Percentiles rank a stretch among this genome's conserved stretches.
Evolutionary conservation across 2,888 invertebrate genomes (phyloP).

Genomic region (Anaspis maculata): DNA sequence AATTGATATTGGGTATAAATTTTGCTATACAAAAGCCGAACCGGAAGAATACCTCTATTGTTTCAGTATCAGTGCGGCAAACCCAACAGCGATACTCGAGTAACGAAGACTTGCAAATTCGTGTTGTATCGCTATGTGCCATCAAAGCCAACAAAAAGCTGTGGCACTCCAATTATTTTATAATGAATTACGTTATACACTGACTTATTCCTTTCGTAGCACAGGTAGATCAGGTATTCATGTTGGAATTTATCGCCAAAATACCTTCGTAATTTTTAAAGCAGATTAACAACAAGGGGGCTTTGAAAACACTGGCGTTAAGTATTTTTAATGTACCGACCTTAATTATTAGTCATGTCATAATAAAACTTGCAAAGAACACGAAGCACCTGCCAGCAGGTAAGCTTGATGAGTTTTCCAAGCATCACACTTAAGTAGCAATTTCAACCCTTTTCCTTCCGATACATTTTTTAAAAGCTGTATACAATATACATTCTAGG

Average conservation of each 20-base stretch:
- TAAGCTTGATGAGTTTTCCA: too few relatives aligned
- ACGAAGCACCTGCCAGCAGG: too few relatives aligned
- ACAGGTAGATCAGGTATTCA: not conserved
- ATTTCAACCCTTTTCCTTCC: too few relatives aligned
- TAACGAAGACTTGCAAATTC: slow-evolving; percentile 21
- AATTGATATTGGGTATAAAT: slow-evolving; percentile 9
- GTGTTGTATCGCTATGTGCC: slow-evolving; percentile 31
- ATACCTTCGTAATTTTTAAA: not conserved
- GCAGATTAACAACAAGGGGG: not conserved
- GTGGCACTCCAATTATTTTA: slow-evolving; percentile 31
- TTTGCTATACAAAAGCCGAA: slow-evolving; percentile 6
- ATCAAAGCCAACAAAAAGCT: slow-evolving; percentile 32
- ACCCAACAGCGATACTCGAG: slow-evolving; percentile 5
- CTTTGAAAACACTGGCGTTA: not conserved
- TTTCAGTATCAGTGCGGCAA: slow-evolving; percentile 8
- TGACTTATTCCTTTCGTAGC: slow-evolving; percentile 12
- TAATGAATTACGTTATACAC: slow-evolving; percentile 26
- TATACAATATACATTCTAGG: too few relatives aligned
- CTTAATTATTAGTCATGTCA: too few relatives aligned
- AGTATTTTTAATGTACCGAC: too few relatives aligned
- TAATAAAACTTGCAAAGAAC: too few relatives aligned
- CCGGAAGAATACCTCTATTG: slow-evolving; percentile 8
- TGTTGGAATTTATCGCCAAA: not conserved
- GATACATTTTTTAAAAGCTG: too few relatives aligned
- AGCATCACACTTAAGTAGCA: too few relatives aligned